A percentile compares a stretch with the other conserved stretches of the same genome.
These are phyloP conservation scores for Eupithecia insigniata DNA, from an alignment of 2,888 invertebrate genomes.

Conservation along the genomic window DNA sequence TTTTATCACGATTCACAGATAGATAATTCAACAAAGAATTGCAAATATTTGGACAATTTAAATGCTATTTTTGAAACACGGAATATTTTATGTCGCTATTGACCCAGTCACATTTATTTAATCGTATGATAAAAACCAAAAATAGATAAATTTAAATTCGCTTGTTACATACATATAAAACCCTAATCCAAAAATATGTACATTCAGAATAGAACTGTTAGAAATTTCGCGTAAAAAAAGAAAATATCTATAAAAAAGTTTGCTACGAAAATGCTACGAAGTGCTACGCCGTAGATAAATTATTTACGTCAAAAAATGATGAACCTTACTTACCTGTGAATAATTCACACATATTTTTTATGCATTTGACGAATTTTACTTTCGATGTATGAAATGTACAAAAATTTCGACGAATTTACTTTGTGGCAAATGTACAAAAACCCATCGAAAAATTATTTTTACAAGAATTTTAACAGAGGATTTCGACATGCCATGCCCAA, in stretches of 20 bases:
- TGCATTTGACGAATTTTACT: too few species aligned
- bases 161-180: neutral
- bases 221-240: neutral
- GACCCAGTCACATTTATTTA: too few species aligned
- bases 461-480: neutral
- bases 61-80: neutral
- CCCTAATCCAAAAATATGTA: neutral
- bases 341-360: too few species aligned
- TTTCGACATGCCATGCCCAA: neutral
- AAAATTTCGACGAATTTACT: too few species aligned
- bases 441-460: neutral
- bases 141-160: too few species aligned
- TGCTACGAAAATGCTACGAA: constrained; percentile 40
- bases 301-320: too few species aligned
- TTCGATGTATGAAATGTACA: too few species aligned
- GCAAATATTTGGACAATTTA: constrained; percentile 12
- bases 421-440: too few species aligned
- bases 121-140: too few species aligned
- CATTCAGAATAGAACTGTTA: neutral
- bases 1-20: neutral
- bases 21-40: constrained; percentile 6
- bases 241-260: neutral
- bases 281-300: constrained; percentile 27
- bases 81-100: constrained; percentile 1
- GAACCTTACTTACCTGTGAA: too few species aligned